Evolutionary conservation across 2,888 invertebrate species (phyloP).

Genomic region (Gisinianus flammeolus): DNA sequence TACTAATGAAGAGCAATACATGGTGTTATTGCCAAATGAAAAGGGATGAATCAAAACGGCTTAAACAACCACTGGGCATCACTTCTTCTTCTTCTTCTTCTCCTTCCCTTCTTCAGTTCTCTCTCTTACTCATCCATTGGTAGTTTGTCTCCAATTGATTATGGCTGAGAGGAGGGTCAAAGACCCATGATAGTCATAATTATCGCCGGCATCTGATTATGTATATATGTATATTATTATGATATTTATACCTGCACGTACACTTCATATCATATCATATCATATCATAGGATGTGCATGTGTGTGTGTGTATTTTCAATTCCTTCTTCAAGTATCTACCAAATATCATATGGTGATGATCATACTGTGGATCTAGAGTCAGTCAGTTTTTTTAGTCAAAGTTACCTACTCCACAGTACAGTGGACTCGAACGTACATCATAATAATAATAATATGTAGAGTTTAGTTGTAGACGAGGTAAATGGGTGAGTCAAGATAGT

Average conservation of each 20-base stretch:
- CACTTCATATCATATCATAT: conserved; percentile 12
- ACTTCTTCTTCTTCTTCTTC: conserved; percentile 1
- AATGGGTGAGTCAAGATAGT: neutral
- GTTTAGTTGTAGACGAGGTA: no score
- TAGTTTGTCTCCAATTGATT: conserved; percentile 39
- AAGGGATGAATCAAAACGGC: neutral
- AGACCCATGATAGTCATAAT: conserved; percentile 37
- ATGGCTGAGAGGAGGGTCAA: conserved; percentile 31
- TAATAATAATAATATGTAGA: no score
- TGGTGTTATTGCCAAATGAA: conserved; percentile 19
- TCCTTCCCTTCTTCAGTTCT: neutral
- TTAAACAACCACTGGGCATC: conserved; percentile 33
- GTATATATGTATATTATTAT: conserved; percentile 6
- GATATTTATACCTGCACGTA: neutral
- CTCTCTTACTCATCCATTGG: conserved; percentile 20
- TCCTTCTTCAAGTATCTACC: no score
- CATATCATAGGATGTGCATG: neutral
- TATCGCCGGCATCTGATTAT: conserved; percentile 30
- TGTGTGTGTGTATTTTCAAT: no score
- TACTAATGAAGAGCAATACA: conserved; percentile 3
- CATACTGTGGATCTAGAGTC: no score
- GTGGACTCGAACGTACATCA: no score
- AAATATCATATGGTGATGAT: no score
- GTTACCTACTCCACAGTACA: no score
- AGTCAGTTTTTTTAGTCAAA: no score